phyloP scores from a whole-genome alignment of 2,888 invertebrate species.

The Acleris holmiana region DNA sequence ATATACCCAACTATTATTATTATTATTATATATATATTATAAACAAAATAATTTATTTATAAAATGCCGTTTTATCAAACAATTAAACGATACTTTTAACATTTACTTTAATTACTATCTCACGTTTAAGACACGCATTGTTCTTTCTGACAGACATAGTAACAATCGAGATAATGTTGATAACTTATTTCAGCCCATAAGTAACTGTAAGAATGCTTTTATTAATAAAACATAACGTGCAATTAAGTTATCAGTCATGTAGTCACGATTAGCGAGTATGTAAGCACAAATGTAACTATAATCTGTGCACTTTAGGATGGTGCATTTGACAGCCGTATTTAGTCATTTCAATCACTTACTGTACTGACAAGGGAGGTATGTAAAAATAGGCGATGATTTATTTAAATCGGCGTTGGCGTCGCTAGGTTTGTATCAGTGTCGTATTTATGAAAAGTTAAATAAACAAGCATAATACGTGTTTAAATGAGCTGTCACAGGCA shows the following conservation, averaged over 20 bases:
- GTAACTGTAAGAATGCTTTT: not conserved
- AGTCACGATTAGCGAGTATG: not conserved
- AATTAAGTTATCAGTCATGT: not conserved
- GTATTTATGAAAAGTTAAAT: no score
- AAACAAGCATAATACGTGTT: no score
- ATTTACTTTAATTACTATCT: not conserved
- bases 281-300: not conserved
- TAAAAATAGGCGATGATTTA: no score
- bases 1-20: no score
- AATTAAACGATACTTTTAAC: not conserved
- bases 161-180: conserved; percentile 8
- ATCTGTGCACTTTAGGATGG: no score
- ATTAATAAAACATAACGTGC: not conserved
- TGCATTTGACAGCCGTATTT: no score
- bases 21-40: no score
- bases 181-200: not conserved
- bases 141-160: conserved; percentile 1
- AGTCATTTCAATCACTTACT: no score
- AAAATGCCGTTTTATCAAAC: not conserved
- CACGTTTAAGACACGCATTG: not conserved
- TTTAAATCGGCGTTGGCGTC: no score
- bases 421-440: no score
- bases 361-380: no score
- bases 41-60: not conserved
- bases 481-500: no score